Percentiles rank a stretch among this genome's conserved stretches.
Conservation (phyloP, 2,113 vertebrate species). For the Lepidothrix coronata region DNA sequence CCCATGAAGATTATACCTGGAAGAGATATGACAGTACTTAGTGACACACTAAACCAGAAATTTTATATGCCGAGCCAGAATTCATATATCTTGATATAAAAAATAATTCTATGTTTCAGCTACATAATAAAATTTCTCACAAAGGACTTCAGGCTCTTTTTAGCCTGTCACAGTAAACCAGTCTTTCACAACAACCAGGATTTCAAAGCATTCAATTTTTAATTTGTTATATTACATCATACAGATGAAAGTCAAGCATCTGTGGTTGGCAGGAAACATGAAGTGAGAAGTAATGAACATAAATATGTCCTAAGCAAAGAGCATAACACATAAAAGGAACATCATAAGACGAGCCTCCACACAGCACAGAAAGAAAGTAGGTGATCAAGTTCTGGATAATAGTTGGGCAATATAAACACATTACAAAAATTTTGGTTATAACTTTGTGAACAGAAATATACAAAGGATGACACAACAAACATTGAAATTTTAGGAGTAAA, state of each 20-base stretch:
- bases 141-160: neutral
- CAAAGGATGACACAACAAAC: neutral
- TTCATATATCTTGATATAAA: neutral
- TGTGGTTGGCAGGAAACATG: neutral
- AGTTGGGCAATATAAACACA: neutral
- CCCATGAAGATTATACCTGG: neutral
- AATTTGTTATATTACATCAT: neutral
- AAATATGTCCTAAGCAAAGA: neutral
- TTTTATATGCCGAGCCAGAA: neutral
- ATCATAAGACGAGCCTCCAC: fast-evolving
- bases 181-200: neutral
- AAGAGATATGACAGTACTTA: neutral
- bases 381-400: neutral
- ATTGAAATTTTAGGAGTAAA: neutral
- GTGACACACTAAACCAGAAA: neutral
- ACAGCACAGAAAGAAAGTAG: neutral
- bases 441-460: neutral
- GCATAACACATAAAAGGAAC: neutral
- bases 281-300: neutral
- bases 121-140: neutral
- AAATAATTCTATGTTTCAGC: neutral
- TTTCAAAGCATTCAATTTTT: neutral
- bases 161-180: neutral
- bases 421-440: neutral
- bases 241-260: neutral